phyloP scores from a whole-genome alignment of 2,113 vertebrate species.

The Neotoma lepida region DNA sequence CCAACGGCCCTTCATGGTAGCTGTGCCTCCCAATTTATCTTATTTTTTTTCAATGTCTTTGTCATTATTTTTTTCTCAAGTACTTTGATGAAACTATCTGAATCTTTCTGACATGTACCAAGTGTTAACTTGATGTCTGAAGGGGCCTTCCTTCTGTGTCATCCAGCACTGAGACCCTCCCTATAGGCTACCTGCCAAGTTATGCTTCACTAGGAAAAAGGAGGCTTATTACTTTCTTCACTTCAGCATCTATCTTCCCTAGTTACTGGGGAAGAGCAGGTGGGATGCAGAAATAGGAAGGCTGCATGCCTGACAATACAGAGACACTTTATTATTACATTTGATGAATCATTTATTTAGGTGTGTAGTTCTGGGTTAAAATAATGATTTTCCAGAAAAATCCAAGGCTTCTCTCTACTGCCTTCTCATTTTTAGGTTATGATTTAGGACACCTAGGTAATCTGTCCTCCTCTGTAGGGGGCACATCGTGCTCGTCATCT shows the following conservation, averaged over 20 bases:
- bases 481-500: fast-evolving
- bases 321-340: neutral
- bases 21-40: neutral
- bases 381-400: neutral
- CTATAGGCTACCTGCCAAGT: neutral
- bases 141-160: neutral
- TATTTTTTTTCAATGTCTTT: neutral
- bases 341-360: neutral
- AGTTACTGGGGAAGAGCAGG: neutral
- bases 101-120: neutral
- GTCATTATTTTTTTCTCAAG: neutral
- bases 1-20: neutral
- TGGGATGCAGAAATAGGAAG: neutral
- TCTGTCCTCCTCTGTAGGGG: neutral
- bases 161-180: neutral
- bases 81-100: neutral
- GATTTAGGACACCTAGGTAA: neutral
- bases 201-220: neutral
- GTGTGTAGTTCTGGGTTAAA: neutral
- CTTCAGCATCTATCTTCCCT: neutral
- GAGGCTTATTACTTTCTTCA: neutral
- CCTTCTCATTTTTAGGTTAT: neutral
- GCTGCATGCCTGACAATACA: neutral
- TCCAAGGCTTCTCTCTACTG: neutral
- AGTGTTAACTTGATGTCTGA: neutral